phyloP scores from a whole-genome alignment of 1,140 invertebrate genomes.

The Drosophila yakuba region DNA sequence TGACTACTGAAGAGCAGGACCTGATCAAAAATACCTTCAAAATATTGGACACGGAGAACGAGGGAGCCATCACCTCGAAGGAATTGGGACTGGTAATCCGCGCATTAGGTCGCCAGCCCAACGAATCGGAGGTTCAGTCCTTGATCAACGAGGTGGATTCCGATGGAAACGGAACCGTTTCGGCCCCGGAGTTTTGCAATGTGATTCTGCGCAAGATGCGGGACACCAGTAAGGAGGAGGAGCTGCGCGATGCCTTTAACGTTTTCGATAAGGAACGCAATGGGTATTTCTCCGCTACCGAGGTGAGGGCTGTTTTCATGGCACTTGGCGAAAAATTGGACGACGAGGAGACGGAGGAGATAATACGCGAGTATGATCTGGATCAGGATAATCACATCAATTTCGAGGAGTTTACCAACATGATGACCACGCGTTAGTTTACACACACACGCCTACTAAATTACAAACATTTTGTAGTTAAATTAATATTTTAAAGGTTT shows the following conservation, averaged over 20 bases:
- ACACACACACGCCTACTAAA: not conserved
- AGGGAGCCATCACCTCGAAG: conserved; percentile 32
- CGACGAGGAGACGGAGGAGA: conserved; percentile 52
- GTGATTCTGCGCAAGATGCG: conserved; percentile 29
- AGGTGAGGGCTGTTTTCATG: conserved; percentile 91
- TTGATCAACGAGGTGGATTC: conserved; percentile 55
- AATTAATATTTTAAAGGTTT: not conserved
- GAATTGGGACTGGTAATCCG: conserved; percentile 26
- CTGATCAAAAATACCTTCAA: conserved; percentile 17
- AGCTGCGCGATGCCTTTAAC: conserved; percentile 45
- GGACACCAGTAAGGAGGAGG: conserved; percentile 18
- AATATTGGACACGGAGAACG: conserved; percentile 24
- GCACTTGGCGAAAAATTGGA: conserved; percentile 28
- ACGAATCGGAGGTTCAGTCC: conserved; percentile 38
- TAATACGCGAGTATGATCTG: conserved; percentile 90
- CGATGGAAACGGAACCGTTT: conserved; percentile 49
- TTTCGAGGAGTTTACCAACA: conserved; percentile 87
- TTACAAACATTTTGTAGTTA: not conserved
- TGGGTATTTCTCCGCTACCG: conserved; percentile 32
- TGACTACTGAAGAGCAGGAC: not conserved
- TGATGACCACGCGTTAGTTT: conserved; percentile 47
- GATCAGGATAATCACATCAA: conserved; percentile 95
- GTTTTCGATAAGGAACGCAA: conserved; percentile 45
- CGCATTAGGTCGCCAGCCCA: conserved; percentile 15
- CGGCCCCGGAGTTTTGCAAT: conserved; percentile 19